phyloP scores from a whole-genome alignment of 2,113 vertebrate species.

The Oreochromis niloticus region DNA sequence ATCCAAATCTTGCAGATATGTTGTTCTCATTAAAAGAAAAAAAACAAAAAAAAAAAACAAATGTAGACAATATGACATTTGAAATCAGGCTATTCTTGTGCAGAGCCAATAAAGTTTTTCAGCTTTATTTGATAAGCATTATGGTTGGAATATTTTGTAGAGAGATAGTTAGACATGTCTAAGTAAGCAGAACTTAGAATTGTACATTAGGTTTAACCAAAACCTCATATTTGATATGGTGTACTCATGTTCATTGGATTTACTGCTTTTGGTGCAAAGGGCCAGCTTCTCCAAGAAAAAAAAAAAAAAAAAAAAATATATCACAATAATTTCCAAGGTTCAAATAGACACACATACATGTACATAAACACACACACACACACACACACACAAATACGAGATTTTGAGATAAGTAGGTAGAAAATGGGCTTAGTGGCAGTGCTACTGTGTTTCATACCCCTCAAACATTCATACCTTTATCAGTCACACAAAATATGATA shows the following conservation, averaged over 20 bases:
- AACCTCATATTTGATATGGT: constrained; percentile 5
- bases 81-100: background rate
- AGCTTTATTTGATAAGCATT: constrained; percentile 2
- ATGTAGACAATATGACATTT: background rate
- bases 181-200: background rate
- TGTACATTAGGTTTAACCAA: background rate
- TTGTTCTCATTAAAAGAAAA: background rate
- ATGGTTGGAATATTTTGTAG: background rate
- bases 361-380: background rate
- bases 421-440: constrained; percentile 41
- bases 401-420: background rate
- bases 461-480: background rate
- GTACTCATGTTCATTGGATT: background rate
- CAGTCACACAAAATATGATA: background rate
- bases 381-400: background rate
- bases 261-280: background rate
- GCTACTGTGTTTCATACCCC: constrained; percentile 11
- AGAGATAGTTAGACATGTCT: background rate
- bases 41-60: background rate
- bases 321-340: background rate
- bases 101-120: background rate
- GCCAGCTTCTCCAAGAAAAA: background rate
- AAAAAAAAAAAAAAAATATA: background rate
- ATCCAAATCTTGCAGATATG: background rate
- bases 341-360: background rate